Evolutionary conservation across 2,797 vertebrate species (phyloP).

Genomic region (Tangara arthus): DNA sequence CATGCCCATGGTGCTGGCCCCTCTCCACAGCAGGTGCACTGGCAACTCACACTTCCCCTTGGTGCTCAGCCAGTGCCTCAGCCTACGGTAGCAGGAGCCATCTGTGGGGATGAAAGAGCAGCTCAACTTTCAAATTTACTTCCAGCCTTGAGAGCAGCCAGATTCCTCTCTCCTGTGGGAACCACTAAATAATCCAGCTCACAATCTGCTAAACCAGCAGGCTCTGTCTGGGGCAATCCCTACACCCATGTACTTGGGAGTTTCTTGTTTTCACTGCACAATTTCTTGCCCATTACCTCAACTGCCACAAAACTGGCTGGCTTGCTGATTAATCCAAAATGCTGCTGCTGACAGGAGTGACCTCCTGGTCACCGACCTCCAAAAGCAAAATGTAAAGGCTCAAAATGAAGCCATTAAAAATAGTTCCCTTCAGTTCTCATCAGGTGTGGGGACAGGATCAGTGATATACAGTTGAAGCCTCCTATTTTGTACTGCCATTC

Average conservation of each 20-base stretch:
- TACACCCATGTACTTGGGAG: fast-evolving
- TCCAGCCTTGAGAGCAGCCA: background rate
- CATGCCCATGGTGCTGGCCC: background rate
- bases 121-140: background rate
- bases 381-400: background rate
- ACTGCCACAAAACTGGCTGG: background rate
- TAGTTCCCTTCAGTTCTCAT: background rate
- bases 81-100: background rate
- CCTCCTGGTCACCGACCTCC: background rate
- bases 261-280: background rate
- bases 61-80: background rate
- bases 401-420: background rate
- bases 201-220: background rate
- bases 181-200: background rate
- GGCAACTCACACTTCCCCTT: background rate
- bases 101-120: background rate
- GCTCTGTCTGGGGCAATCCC: background rate
- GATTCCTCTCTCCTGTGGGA: background rate
- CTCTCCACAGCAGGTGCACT: slow-evolving; percentile 6
- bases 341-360: background rate
- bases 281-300: background rate
- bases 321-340: slow-evolving; percentile 1
- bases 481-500: background rate
- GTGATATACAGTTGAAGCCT: background rate
- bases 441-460: background rate